phyloP scores from a whole-genome alignment of 2,888 invertebrate genomes.

The Diabrotica balteata region DNA sequence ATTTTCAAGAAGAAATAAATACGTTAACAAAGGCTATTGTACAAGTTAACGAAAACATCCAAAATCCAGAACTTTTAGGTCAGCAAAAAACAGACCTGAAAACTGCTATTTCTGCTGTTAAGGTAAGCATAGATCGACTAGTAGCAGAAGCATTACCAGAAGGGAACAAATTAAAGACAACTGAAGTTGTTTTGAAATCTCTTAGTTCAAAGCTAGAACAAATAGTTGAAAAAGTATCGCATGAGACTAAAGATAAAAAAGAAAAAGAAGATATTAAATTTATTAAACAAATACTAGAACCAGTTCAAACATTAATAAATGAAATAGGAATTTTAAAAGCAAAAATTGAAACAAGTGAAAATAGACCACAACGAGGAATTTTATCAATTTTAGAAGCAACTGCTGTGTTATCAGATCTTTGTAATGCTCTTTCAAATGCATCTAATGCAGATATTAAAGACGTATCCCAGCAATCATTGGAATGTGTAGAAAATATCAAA shows the following conservation, averaged over 20 bases:
- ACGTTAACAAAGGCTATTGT: conserved; percentile 22
- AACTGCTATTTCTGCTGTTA: conserved; percentile 4
- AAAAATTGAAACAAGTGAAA: neutral
- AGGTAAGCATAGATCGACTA: no score
- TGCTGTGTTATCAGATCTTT: conserved; percentile 23
- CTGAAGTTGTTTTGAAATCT: neutral
- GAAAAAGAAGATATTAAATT: neutral
- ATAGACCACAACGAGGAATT: neutral
- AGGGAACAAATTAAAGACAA: no score
- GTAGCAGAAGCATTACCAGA: no score
- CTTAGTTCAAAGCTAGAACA: conserved; percentile 25
- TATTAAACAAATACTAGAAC: neutral
- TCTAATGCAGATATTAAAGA: neutral
- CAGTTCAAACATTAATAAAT: neutral
- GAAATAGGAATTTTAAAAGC: neutral
- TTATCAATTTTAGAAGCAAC: conserved; percentile 34
- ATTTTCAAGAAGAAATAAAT: conserved; percentile 19
- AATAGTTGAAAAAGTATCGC: neutral
- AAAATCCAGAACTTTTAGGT: conserved; percentile 18
- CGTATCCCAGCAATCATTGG: neutral
- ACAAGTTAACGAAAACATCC: conserved; percentile 13
- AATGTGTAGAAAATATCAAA: conserved; percentile 3
- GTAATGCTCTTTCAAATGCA: neutral
- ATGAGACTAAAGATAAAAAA: neutral
- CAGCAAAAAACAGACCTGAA: conserved; percentile 14